phyloP scores from a whole-genome alignment of 1,140 invertebrate species.

The Brachionus angularis region DNA sequence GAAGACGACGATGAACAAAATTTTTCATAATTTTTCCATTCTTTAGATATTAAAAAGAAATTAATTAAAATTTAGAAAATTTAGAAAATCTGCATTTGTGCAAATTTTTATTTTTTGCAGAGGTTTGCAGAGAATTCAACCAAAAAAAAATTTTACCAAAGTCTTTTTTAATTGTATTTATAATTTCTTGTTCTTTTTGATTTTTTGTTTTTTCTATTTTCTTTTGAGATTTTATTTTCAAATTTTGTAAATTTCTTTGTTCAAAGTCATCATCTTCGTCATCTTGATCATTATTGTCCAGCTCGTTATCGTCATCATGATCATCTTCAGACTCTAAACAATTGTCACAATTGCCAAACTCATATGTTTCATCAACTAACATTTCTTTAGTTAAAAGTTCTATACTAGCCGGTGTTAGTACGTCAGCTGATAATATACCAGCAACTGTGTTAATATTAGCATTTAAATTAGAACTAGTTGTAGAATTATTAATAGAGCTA shows the following conservation, averaged over 20 bases:
- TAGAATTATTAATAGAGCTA: not conserved
- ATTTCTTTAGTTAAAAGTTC: slow-evolving; percentile 36
- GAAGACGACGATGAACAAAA: slow-evolving; percentile 2
- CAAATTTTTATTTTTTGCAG: no score
- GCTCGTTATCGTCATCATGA: not conserved
- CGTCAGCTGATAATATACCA: slow-evolving; percentile 24
- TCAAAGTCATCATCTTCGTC: not conserved
- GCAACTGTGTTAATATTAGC: not conserved
- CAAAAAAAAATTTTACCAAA: not conserved
- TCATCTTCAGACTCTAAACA: slow-evolving; percentile 40
- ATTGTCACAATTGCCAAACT: slow-evolving; percentile 42
- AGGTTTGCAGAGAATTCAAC: no score
- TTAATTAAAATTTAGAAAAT: not conserved
- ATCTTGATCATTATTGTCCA: not conserved
- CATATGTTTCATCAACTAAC: slow-evolving; percentile 41
- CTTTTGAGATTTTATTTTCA: no score
- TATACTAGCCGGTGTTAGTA: slow-evolving; percentile 20
- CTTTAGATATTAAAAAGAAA: not conserved
- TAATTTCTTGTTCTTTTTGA: no score
- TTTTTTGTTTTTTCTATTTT: no score
- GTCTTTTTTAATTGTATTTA: not conserved
- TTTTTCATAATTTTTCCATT: slow-evolving; percentile 15
- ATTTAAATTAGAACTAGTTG: not conserved
- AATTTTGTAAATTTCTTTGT: no score
- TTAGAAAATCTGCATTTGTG: not conserved